Conservation (phyloP, 2,113 vertebrate species). For the Campylorhamphus procurvoides region DNA sequence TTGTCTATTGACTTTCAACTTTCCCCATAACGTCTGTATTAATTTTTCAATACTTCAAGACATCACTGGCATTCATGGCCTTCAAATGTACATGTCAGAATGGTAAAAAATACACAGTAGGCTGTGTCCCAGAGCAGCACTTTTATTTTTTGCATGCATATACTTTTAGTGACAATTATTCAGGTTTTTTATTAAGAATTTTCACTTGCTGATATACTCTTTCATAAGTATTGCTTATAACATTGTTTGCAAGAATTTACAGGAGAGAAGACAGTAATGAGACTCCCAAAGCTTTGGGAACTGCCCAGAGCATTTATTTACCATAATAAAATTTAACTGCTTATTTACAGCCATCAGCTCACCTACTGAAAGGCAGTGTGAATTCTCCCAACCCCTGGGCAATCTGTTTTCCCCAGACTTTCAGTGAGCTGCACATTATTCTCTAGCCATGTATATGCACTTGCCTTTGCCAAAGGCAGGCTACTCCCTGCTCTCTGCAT, state of each 20-base stretch:
- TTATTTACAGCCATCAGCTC: conserved; percentile 45
- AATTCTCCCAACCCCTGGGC: not conserved
- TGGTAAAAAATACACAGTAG: not conserved
- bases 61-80: not conserved
- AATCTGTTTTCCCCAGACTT: not conserved
- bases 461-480: not conserved
- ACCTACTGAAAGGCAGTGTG: not conserved
- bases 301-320: conserved; percentile 14
- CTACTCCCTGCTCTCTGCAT: not conserved
- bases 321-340: conserved; percentile 22
- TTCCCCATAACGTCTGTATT: not conserved
- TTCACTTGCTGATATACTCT: conserved; percentile 16
- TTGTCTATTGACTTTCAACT: not conserved
- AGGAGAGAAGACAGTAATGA: conserved; percentile 1
- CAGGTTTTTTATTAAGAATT: not conserved
- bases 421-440: not conserved
- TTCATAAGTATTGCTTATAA: not conserved
- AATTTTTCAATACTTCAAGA: not conserved
- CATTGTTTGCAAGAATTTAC: conserved; percentile 40
- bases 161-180: not conserved
- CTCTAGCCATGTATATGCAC: not conserved
- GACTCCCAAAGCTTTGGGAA: conserved; percentile 32
- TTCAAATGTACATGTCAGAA: not conserved
- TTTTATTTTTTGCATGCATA: not conserved
- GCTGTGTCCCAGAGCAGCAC: not conserved